phyloP scores from a whole-genome alignment of 64 coral and sea anemone genomes.

The Cladopsammia gracilis region DNA sequence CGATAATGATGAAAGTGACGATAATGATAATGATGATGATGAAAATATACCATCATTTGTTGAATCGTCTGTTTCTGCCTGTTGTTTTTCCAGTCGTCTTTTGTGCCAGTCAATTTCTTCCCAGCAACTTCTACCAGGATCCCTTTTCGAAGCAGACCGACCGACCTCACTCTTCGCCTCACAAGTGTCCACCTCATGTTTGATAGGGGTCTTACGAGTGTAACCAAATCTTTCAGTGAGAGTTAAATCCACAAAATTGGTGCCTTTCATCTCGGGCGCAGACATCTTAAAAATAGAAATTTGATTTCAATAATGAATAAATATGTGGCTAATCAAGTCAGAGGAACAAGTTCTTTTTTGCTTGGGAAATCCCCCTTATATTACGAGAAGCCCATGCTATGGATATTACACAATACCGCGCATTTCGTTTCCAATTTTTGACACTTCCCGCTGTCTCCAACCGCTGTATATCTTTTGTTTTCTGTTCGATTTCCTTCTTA shows the following conservation, averaged over 20 bases:
- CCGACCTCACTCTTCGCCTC: neutral
- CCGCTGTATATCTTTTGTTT: neutral
- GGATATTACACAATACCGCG: too few species aligned
- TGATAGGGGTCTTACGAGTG: neutral
- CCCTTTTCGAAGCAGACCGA: neutral
- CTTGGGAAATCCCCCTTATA: too few species aligned
- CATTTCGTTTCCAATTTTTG: neutral
- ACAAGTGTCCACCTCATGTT: neutral
- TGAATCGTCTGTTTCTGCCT: neutral
- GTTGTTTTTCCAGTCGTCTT: neutral
- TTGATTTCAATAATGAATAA: too few species aligned
- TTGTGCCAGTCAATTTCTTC: conserved; percentile 35
- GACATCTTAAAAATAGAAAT: neutral
- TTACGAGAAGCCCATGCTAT: too few species aligned
- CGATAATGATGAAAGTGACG: too few species aligned
- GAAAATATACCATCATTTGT: conserved; percentile 8
- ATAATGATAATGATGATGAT: neutral
- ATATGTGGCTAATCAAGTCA: too few species aligned
- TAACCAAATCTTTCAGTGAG: conserved; percentile 42
- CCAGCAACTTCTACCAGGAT: neutral
- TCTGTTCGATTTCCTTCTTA: neutral
- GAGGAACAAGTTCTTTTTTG: too few species aligned
- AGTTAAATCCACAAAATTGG: conserved; percentile 33
- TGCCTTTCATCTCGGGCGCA: neutral
- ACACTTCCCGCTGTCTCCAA: too few species aligned